Evolutionary conservation across 2,113 vertebrate genomes (phyloP).

Genomic region (Ailurus styani): DNA sequence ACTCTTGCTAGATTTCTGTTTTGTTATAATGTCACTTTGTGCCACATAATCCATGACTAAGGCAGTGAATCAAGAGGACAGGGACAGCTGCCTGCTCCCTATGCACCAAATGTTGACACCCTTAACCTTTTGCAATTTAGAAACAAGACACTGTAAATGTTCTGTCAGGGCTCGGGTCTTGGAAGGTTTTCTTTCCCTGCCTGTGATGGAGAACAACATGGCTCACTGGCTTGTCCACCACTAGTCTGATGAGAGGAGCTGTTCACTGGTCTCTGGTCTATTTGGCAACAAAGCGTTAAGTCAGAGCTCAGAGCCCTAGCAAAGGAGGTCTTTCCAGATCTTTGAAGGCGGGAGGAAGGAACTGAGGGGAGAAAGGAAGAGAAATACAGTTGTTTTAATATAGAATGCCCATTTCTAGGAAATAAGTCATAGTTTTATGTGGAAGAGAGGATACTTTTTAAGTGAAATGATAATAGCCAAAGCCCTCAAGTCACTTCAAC

Average conservation of each 20-base stretch:
- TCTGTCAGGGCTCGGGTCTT: neutral
- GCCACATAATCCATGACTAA: neutral
- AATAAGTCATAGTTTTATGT: neutral
- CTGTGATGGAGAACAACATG: neutral
- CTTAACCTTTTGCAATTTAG: neutral
- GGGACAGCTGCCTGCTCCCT: neutral
- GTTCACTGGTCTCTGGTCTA: neutral
- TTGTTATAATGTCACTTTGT: neutral
- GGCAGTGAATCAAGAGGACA: neutral
- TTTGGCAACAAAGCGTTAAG: neutral
- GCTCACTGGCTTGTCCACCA: neutral
- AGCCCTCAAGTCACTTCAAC: neutral
- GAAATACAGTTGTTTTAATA: neutral
- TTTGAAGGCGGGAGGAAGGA: neutral
- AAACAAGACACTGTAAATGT: neutral
- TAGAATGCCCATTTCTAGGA: neutral
- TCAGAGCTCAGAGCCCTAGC: neutral
- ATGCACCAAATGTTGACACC: neutral
- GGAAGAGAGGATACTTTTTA: neutral
- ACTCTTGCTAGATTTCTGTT: neutral
- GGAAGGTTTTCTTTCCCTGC: neutral
- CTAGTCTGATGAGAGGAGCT: neutral
- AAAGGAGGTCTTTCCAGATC: neutral
- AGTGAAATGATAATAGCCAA: neutral
- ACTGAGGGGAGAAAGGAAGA: neutral